Evolutionary conservation across 2,888 invertebrate genomes (phyloP).

Genomic region (Cryptocheilus praepositus): DNA sequence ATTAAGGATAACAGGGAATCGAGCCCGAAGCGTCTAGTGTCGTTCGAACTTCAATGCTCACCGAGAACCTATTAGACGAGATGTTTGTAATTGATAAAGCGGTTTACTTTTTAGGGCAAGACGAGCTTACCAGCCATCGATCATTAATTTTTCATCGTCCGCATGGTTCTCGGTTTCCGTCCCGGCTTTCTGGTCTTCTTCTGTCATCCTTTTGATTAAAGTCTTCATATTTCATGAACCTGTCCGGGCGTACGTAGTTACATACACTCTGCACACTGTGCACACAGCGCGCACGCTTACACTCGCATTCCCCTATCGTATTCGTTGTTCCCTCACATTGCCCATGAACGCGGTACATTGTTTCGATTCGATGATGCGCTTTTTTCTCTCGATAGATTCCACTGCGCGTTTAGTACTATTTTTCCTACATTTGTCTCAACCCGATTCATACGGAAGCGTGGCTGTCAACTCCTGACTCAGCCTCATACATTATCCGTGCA

Average conservation of each 20-base stretch:
- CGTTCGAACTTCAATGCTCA: no score
- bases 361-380: no score
- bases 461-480: no score
- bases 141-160: conserved; percentile 50
- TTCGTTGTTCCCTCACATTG: not conserved
- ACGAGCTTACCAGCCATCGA: conserved; percentile 24
- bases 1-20: no score
- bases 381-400: not conserved
- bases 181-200: conserved; percentile 41
- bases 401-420: not conserved
- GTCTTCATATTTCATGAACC: conserved; percentile 60
- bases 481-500: no score
- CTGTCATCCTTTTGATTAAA: conserved; percentile 59
- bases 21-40: no score
- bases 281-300: conserved; percentile 5
- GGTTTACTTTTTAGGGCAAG: no score
- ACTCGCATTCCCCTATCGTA: not conserved
- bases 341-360: no score
- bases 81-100: no score
- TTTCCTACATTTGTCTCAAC: not conserved
- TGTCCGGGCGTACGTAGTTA: conserved; percentile 27
- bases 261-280: no score
- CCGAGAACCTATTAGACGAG: no score
- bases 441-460: no score
- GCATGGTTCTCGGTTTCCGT: conserved; percentile 40